Base-by-base conservation (phyloP, 2,888 invertebrate genomes). In the Dendrolimus pini region DNA sequence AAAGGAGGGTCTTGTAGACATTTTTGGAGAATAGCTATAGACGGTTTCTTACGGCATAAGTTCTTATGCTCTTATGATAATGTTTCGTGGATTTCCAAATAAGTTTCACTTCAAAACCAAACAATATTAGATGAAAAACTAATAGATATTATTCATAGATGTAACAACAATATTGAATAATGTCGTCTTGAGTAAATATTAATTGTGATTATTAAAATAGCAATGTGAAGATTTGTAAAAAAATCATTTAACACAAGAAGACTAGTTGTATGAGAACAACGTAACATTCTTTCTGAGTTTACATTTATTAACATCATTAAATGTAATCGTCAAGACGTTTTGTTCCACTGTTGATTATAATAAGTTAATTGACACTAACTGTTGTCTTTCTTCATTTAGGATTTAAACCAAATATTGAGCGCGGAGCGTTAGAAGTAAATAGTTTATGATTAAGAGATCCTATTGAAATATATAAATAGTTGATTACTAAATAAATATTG, bases 391-490 rank as follows among this genome's bases (percentile, higher is more conserved):
- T 86, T 85, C 82, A 80, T 75, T 75, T 85, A 84, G 85, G 47
- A 88, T 83, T 78, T 86, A 89, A 89, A 89, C 89, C 89, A 89
- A 89, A 89, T 89, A 89, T 85, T 83, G 81, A 83, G 87, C 83
- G 87, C 84, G 86, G 86, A 89, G 87, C 85, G 87, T 88, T 88
- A 87, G 87, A 80, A 70, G 6, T 47, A 85, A 78, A 83, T 88
- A 87, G 85, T 75, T 80, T 82, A 80, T 82, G 79, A 80, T 76
- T 81, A 89, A 89, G 87, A 89, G 85, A 90, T 88, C 86, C 84
- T 89, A 89, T 88, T 86, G 84, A 89, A 89, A 85, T 89, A 90
- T 89, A 89, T 88, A 70, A 86, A 84, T 90, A 90, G 90, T 90
- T 90, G 82, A 30, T 79, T 82, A 80, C 74, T 80, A 78, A 80